Base-by-base conservation (phyloP, 2,797 vertebrate genomes). In the Synaphobranchus kaupii region DNA sequence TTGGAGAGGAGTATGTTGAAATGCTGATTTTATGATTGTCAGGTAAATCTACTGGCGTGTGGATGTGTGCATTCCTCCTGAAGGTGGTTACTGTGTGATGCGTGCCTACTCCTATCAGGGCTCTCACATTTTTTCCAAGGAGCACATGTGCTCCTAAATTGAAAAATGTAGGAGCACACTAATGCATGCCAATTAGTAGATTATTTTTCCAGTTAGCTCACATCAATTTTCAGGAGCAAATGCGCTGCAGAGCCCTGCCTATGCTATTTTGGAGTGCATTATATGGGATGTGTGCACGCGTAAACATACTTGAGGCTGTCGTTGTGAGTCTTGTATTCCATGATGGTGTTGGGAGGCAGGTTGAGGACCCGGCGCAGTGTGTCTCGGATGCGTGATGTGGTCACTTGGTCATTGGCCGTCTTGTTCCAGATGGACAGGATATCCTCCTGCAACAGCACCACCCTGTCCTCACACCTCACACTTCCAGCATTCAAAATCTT, bases 301-400 rank as follows among this genome's bases (percentile, higher is more conserved):
- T 20, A 5, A 22, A 66, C 90, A 85, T 93, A 95, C 94, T 94
- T 95, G 81, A 95, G 93, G 85, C 95, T 95, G 93, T 95, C 95
- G 10, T 94, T 95, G 91, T 95, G 94, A 0, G 95, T 95, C 92
- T 95, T 96, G 88, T 96, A 96, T 88, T 96, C 95, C 95, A 95
- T 96, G 90, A 96, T 95, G 76, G 95, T 95, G 90, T 94, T 96
- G 0, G 95, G 91, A 0, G 95, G 95, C 5, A 96, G 94, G 90
- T 96, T 96, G 34, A 96, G 91, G n/a, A 96, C 95, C 83, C 95
- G 92, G 66, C 95, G 92, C 7, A 96, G 86, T 6, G 95, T 96
- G 92, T 96, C 95, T 87, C 95, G 89, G 90, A 96, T 95, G 48
- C 95, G 90, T 12, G 94, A 93, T 0, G 95, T 95, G 2, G 95